Evolutionary conservation across 2,888 invertebrate genomes (phyloP), one percentile per base, ranked within the genome.

Genomic region (Silvanus unidentatus): DNA sequence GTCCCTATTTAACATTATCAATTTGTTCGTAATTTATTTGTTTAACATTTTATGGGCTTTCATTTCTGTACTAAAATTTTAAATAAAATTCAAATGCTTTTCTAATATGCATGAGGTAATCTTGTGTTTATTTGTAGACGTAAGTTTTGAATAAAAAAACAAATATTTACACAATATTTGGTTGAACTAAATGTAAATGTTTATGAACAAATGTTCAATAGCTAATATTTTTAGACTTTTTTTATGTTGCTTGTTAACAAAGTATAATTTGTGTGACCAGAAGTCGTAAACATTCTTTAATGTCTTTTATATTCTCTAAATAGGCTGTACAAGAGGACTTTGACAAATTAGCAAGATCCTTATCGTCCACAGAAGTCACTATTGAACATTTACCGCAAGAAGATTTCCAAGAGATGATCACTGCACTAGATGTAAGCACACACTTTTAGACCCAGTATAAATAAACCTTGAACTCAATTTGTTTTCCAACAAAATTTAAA

Each of bases 341-440:
- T 68, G 81, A 82, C 69, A 78, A 77, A 64, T 77, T 88, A 59
- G 81, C 83, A 60, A 76, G 77, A 68, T 81, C 82, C 61, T 77
- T 88, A 55, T 77, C 76, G 58, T 75, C 75, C 56, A 79, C 85
- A 51, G 87, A 88, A 74, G 77, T 76, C 52, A 77, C 77, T 56
- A 78, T 86, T 57, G 76, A 78, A 45, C 78, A 79, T 63, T 76
- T 88, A 55, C 87, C 88, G 12, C 76, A 78, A 54, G 81, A 81
- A 65, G 86, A 80, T 66, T 78, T 87, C 58, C 79, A 81, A 53
- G 77, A 80, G 43, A 87, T 88, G 84, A 77, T 84, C 54, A 73
- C 76, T 40, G 82, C 83, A 55, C 75, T 88, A 35, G 77, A 77
- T 82, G 88, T 88, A 74, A 84, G 79, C 74, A 52, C 28, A 8